Base-by-base conservation (phyloP, 2,888 invertebrate species). In the Pristionchus exspectatus region DNA sequence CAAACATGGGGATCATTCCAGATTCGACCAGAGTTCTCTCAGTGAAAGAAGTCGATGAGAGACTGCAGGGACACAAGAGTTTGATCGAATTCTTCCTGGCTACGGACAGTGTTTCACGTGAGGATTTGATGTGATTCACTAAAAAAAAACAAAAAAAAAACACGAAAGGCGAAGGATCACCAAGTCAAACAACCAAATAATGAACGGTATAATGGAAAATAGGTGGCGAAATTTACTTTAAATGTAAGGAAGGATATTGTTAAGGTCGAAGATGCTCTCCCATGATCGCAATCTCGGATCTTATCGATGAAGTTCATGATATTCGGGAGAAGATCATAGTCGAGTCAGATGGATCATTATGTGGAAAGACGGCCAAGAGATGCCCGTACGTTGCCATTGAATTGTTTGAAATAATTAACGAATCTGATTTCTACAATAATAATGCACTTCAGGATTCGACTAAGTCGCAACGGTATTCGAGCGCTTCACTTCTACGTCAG, bases 381-480 rank as follows among this genome's bases (percentile, higher is more conserved):
- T 50, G 83, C n/a, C 63, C 81, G 89, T 83, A 5, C n/a, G 89
- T 72, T 14, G 33, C 66, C 66, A 4, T 27, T 27, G 3, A 5
- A 59, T 85, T 30, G 9, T 10, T 9, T 30, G 0, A 16, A 14
- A 33, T 9, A 18, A 21, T 56, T 56, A 4, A 18, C 27, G 18
- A 38, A 24, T 38, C 5, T 30, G 27, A 66, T 38, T 38, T 38
- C 38, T 38, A 66, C 27, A 27, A 72, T 21, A 24, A 33, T 38
- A 0, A 44, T n/a, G 30, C 1, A 12, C 59, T 90, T 38, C 38
- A 89, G 90, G 69, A 72, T 91, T 24, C 44, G 69, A 18, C 69
- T 91, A 44, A 85, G 86, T 86, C 90, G 90, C n/a, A 87, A 83
- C 44, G 91, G 89, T 21, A 90, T 90, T 27, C 90, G 90, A 16